Base-by-base conservation (phyloP, 2,797 vertebrate genomes). In the Dendrocincla tyrannina region DNA sequence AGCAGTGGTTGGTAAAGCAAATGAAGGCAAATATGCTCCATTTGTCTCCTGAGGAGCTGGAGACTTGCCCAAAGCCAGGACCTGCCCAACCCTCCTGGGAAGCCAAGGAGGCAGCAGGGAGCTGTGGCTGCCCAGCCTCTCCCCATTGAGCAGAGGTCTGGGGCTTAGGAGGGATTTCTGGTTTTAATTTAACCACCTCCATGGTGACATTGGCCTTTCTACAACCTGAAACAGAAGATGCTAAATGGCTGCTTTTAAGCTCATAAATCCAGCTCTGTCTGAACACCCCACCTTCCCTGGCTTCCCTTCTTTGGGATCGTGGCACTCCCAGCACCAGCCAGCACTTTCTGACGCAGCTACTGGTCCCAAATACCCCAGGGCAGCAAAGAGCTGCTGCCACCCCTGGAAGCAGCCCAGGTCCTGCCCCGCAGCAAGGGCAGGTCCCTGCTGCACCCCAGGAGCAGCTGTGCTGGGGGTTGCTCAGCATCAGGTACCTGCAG, bases 151-250 rank as follows among this genome's bases (percentile, higher is more conserved):
- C 59, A 89, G 85, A 89, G 86, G 13, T 35, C 70, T 82, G 78
- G 64, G 85, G 96, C 93, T 95, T 95, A 95, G 88, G 41, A 85
- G 68, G 86, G 93, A 95, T 95, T 95, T 94, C 84, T 86, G 88
- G 58, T 39, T 96, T 95, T 94, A 96, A 83, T 87, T 92, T 92
- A 39, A 70, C 88, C 90, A 95, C 93, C 94, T 93, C 92, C 92
- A 58, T 8, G 68, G 86, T 85, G 90, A 89, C 96, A 95, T 94
- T 95, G 96, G 91, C 93, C 94, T 93, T 93, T 92, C 88, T 82
- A 89, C 91, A 93, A 92, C 95, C 91, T 60, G 72, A 87, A 95
- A 93, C 37, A 93, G 64, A 91, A 85, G 91, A 2, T 69, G 68
- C 91, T 87, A 67, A 91, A 92, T 79, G 88, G 91, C 78, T 95